phyloP scores from a whole-genome alignment of 2,113 vertebrate genomes.

The Stigmatopora nigra region DNA sequence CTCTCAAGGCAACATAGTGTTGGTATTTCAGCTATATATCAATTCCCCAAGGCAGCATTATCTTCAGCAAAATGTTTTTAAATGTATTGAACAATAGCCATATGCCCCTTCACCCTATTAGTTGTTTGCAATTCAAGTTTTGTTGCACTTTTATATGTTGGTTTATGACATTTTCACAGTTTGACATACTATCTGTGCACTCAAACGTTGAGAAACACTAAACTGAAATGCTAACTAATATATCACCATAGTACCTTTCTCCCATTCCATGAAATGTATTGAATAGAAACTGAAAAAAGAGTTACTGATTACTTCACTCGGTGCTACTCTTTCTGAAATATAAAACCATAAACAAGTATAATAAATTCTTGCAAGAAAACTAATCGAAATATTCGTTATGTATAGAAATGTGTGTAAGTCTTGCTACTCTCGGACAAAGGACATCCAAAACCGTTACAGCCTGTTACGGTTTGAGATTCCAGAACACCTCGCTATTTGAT shows the following conservation, averaged over 20 bases:
- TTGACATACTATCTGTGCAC: too few relatives aligned
- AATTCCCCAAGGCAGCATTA: background rate
- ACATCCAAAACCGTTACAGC: constrained; percentile 5
- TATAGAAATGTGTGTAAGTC: background rate
- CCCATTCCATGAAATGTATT: background rate
- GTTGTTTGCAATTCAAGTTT: background rate
- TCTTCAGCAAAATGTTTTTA: background rate
- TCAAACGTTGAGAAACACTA: too few relatives aligned
- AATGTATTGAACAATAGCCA: too few relatives aligned
- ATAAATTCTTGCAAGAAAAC: background rate
- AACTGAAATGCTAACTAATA: too few relatives aligned
- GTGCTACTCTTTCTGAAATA: background rate
- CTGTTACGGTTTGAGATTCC: constrained; percentile 20
- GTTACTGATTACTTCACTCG: background rate
- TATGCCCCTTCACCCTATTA: too few relatives aligned
- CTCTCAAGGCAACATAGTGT: background rate
- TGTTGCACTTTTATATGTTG: background rate
- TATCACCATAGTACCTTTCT: too few relatives aligned
- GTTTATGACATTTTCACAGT: background rate
- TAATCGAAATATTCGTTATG: background rate
- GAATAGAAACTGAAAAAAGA: background rate
- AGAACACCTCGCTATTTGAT: constrained; percentile 23
- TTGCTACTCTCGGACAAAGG: background rate
- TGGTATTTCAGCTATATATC: background rate
- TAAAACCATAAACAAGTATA: background rate